phyloP scores from a whole-genome alignment of 2,888 invertebrate species.

The Eristalinus sepulchralis region DNA sequence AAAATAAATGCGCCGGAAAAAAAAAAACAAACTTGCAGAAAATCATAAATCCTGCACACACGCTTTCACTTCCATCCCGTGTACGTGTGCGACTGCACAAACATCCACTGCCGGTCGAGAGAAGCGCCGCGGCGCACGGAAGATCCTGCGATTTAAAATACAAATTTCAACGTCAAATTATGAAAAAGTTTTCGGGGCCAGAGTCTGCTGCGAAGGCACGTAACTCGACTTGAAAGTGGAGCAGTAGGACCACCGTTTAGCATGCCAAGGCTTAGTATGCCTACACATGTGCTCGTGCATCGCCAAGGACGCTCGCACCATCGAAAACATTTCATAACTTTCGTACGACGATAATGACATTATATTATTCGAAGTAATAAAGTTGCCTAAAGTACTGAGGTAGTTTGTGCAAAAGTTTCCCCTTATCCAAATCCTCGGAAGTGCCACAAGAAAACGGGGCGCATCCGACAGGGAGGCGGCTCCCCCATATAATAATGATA shows the following conservation, averaged over 20 bases:
- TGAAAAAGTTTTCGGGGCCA: slow-evolving; percentile 35
- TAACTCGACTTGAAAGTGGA: slow-evolving; percentile 40
- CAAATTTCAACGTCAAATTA: slow-evolving; percentile 53
- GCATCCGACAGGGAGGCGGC: slow-evolving; percentile 27
- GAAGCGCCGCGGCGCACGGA: background rate
- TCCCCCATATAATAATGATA: slow-evolving; percentile 57
- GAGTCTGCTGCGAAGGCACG: slow-evolving; percentile 24
- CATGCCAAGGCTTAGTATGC: background rate
- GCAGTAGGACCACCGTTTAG: slow-evolving; percentile 35
- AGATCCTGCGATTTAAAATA: slow-evolving; percentile 16
- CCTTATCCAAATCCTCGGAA: slow-evolving; percentile 52
- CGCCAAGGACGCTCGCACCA: background rate
- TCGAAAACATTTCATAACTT: slow-evolving; percentile 58
- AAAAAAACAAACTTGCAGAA: background rate
- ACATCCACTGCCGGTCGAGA: background rate
- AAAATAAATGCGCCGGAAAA: background rate
- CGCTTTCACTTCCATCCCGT: background rate
- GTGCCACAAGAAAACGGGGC: background rate
- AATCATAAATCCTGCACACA: background rate
- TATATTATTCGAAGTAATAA: slow-evolving; percentile 65
- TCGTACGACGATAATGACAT: slow-evolving; percentile 64
- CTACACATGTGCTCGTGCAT: slow-evolving; percentile 24
- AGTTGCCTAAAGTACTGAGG: slow-evolving; percentile 59
- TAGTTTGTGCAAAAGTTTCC: slow-evolving; percentile 57
- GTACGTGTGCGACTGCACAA: background rate